These are phyloP conservation scores for Neoascia interrupta DNA, from an alignment of 2,888 invertebrate species.

Conservation along the genomic window DNA sequence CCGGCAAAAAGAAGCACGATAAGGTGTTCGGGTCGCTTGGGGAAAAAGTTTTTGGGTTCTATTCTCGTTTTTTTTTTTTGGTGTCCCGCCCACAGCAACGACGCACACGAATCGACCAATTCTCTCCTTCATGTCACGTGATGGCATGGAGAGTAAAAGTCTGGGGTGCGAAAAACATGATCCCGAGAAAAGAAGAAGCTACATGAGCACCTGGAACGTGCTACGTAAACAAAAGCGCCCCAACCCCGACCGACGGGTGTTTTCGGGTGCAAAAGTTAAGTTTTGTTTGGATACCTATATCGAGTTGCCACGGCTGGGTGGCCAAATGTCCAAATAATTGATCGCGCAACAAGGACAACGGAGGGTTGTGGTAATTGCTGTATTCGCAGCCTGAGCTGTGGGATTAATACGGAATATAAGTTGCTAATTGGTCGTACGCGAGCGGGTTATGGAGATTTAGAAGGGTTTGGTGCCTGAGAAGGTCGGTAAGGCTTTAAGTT, in stretches of 20 bases:
- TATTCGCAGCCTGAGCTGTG: slow-evolving; percentile 29
- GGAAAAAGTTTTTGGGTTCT: slow-evolving; percentile 54
- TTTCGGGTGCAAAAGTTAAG: slow-evolving; percentile 45
- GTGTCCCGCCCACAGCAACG: background rate
- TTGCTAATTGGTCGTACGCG: slow-evolving; percentile 58
- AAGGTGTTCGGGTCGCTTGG: slow-evolving; percentile 17
- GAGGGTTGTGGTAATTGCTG: slow-evolving; percentile 46
- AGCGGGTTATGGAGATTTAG: slow-evolving; percentile 33
- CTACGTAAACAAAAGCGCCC: slow-evolving; percentile 51
- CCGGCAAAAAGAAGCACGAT: slow-evolving; percentile 1
- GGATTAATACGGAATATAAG: slow-evolving; percentile 36
- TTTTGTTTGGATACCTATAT: slow-evolving; percentile 44
- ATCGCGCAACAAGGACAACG: slow-evolving; percentile 28
- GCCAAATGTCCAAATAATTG: slow-evolving; percentile 63
- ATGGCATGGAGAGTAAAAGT: background rate
- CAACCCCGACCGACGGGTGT: background rate
- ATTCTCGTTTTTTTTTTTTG: slow-evolving; percentile 1
- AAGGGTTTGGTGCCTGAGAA: too few species aligned
- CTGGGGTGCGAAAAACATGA: slow-evolving; percentile 12
- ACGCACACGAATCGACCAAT: slow-evolving; percentile 28
- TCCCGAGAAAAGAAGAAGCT: background rate
- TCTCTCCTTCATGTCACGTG: slow-evolving; percentile 33
- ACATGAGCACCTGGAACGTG: slow-evolving; percentile 40
- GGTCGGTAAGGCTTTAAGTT: too few species aligned
- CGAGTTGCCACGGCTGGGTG: slow-evolving; percentile 24